These are phyloP conservation scores for Calidris pygmaea DNA, from an alignment of 2,113 vertebrate species.

Conservation along the genomic window DNA sequence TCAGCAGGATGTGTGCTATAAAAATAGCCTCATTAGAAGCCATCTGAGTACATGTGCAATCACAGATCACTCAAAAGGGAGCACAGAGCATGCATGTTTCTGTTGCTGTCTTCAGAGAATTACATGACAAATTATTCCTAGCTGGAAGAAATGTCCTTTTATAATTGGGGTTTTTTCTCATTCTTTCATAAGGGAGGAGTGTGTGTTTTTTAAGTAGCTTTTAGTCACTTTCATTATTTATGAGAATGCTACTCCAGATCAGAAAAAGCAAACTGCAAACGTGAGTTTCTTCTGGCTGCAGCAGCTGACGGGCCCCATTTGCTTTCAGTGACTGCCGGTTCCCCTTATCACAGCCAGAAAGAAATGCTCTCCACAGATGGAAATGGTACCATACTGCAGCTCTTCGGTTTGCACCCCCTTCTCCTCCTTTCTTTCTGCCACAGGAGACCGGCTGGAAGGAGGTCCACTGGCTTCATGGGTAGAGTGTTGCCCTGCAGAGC, in stretches of 20 bases:
- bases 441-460: neutral
- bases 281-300: neutral
- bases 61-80: slow-evolving; percentile 46
- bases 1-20: slow-evolving; percentile 56
- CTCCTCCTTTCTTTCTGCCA: neutral
- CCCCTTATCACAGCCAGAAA: neutral
- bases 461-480: neutral
- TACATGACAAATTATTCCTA: slow-evolving; percentile 70
- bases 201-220: slow-evolving; percentile 70
- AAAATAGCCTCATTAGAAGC: slow-evolving; percentile 62
- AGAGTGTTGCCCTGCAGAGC: rapidly evolving
- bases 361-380: neutral
- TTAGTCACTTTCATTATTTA: slow-evolving; percentile 70
- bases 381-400: neutral
- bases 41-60: slow-evolving; percentile 34
- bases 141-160: slow-evolving; percentile 67
- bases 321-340: neutral
- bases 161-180: slow-evolving; percentile 46
- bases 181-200: slow-evolving; percentile 56
- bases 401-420: neutral
- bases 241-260: slow-evolving; percentile 57
- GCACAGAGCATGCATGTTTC: slow-evolving; percentile 18
- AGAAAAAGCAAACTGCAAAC: slow-evolving; percentile 35
- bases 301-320: neutral
- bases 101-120: slow-evolving; percentile 65